Conservation (phyloP, 2,888 invertebrate species). For the Vanessa cardui region DNA sequence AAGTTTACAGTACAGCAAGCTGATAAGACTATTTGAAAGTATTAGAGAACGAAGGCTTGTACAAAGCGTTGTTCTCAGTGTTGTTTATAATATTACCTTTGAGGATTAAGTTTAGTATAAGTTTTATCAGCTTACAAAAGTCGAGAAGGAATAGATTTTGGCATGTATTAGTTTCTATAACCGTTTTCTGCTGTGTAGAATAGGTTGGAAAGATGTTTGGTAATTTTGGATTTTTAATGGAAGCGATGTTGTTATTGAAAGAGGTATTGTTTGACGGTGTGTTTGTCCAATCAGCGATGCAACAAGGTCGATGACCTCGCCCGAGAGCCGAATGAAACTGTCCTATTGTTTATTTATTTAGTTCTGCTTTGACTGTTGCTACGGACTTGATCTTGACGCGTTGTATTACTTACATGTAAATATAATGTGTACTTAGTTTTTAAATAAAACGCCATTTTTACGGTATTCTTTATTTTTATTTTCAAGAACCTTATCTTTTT, state of each 20-base stretch:
- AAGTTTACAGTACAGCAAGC: slow-evolving; percentile 27
- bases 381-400: slow-evolving; percentile 80
- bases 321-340: slow-evolving; percentile 50
- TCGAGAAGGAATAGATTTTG: slow-evolving; percentile 26
- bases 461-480: slow-evolving; percentile 49
- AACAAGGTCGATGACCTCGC: slow-evolving; percentile 57
- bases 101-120: slow-evolving; percentile 11
- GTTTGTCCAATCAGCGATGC: slow-evolving; percentile 53
- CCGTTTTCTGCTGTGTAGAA: slow-evolving; percentile 41
- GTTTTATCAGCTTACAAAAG: slow-evolving; percentile 21
- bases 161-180: slow-evolving; percentile 37
- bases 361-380: slow-evolving; percentile 79
- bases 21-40: slow-evolving; percentile 21
- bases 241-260: slow-evolving; percentile 22
- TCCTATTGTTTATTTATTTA: slow-evolving; percentile 66
- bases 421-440: slow-evolving; percentile 66
- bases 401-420: slow-evolving; percentile 79
- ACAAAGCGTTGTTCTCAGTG: slow-evolving; percentile 28
- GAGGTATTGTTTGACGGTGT: slow-evolving; percentile 36
- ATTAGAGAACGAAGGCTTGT: slow-evolving; percentile 28
- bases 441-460: slow-evolving; percentile 77
- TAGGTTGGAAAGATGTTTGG: slow-evolving; percentile 37
- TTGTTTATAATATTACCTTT: slow-evolving; percentile 24
- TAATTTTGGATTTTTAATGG: slow-evolving; percentile 34
- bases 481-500: neutral